phyloP scores from a whole-genome alignment of 2,888 invertebrate species.

The Spodoptera picta region DNA sequence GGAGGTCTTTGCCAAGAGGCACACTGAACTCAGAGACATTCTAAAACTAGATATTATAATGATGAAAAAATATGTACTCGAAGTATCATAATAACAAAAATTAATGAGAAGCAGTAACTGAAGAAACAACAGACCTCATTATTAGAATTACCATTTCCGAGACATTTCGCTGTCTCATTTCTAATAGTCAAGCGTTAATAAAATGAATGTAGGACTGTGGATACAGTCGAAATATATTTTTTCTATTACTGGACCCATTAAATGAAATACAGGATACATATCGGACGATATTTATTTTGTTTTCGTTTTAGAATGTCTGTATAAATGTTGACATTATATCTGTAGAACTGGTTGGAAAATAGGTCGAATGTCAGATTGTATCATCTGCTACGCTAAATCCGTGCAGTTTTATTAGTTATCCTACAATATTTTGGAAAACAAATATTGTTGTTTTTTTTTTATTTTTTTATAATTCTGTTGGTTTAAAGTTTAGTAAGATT shows the following conservation, averaged over 20 bases:
- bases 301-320: not conserved
- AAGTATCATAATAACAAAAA: no score
- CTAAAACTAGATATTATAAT: no score
- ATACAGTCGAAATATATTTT: not conserved
- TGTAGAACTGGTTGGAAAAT: slow-evolving; percentile 25
- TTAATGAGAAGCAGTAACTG: no score
- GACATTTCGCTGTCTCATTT: no score
- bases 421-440: slow-evolving; percentile 29
- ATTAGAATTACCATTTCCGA: no score
- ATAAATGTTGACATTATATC: slow-evolving; percentile 27
- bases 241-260: not conserved
- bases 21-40: no score
- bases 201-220: no score
- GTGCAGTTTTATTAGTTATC: slow-evolving; percentile 47
- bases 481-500: not conserved
- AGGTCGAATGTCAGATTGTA: slow-evolving; percentile 39
- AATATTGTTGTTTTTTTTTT: slow-evolving; percentile 13
- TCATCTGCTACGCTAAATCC: slow-evolving; percentile 34
- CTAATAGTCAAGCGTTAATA: no score
- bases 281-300: slow-evolving; percentile 8
- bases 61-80: no score
- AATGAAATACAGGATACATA: not conserved
- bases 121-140: no score
- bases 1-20: no score
- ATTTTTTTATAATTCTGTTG: slow-evolving; percentile 1